These are phyloP conservation scores for Branchellion lobata DNA, from an alignment of 2,888 invertebrate species.

Conservation along the genomic window DNA sequence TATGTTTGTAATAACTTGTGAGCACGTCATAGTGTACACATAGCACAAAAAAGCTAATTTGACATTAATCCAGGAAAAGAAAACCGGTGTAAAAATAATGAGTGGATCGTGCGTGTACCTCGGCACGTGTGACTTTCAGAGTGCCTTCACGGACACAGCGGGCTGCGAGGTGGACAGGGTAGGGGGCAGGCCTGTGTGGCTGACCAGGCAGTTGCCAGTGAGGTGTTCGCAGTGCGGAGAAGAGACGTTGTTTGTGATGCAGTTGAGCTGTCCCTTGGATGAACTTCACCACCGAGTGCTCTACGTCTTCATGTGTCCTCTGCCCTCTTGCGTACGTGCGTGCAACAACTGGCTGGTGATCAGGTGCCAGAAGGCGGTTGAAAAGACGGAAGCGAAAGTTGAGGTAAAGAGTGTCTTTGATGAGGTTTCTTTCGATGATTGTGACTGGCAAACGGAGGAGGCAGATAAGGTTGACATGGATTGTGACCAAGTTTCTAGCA, in stretches of 20 bases:
- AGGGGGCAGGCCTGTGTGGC: not conserved
- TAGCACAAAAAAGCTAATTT: too few species aligned
- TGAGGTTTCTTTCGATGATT: not conserved
- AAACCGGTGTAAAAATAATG: not conserved
- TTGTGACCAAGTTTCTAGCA: not conserved
- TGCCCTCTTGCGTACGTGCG: not conserved
- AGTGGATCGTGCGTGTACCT: not conserved
- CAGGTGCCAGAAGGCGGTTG: not conserved
- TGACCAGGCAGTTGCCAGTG: not conserved
- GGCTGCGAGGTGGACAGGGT: constrained; percentile 3
- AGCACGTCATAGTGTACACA: too few species aligned
- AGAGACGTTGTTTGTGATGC: constrained; percentile 4
- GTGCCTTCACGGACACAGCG: not conserved
- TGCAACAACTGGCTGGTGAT: not conserved
- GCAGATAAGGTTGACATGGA: not conserved
- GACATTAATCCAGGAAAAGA: too few species aligned
- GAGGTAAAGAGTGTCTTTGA: not conserved
- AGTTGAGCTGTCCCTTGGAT: constrained; percentile 1
- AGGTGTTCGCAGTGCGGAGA: not conserved
- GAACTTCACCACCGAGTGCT: not conserved
- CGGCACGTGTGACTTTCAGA: not conserved
- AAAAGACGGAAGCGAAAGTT: not conserved
- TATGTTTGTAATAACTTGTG: too few species aligned
- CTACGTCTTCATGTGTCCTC: not conserved
- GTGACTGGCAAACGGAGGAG: not conserved